Evolutionary conservation across 2,113 vertebrate species (phyloP).

Genomic region (Actinemys pallida): DNA sequence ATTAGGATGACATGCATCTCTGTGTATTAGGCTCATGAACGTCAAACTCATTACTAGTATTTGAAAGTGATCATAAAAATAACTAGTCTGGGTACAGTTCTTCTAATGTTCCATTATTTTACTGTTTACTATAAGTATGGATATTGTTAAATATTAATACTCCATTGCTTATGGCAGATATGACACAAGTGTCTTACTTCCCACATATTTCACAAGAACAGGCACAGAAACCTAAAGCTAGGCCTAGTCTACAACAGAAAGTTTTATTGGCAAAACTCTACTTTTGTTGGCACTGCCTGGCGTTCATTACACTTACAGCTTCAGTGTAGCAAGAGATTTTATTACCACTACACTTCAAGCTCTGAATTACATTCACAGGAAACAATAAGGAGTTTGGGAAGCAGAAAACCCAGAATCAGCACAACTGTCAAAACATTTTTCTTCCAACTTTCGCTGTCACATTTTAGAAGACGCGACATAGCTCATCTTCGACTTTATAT

Average conservation of each 20-base stretch:
- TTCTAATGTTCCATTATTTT: neutral
- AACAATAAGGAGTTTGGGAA: neutral
- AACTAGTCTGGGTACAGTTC: neutral
- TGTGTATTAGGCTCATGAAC: neutral
- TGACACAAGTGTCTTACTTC: neutral
- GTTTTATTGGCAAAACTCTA: neutral
- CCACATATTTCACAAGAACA: neutral
- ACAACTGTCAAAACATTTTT: neutral
- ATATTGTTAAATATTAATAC: neutral
- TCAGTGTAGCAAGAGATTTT: neutral
- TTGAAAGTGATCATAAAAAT: neutral
- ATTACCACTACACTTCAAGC: neutral
- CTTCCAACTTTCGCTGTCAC: neutral
- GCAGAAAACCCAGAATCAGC: neutral
- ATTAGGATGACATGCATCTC: neutral
- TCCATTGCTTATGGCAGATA: neutral
- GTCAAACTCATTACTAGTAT: neutral
- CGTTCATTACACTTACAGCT: neutral
- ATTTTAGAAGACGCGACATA: neutral
- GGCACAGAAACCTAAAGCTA: neutral
- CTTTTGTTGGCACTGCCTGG: accelerated
- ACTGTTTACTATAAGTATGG: neutral
- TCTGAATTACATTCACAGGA: neutral
- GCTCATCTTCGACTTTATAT: neutral
- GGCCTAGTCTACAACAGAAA: neutral